phyloP scores from a whole-genome alignment of 2,888 invertebrate species.

The Plebejus anna region DNA sequence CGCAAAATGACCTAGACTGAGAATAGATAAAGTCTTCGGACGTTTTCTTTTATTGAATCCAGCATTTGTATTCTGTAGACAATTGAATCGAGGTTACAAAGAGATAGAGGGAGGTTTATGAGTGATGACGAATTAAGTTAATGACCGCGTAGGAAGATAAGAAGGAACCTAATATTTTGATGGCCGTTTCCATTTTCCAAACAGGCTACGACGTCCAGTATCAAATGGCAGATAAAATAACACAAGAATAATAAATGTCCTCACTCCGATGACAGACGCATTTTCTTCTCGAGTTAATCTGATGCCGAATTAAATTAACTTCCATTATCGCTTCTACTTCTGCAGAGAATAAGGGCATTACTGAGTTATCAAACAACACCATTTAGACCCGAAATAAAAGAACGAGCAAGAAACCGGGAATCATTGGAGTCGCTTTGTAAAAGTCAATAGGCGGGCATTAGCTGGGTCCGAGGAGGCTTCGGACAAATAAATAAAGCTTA shows the following conservation, averaged over 20 bases:
- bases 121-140: constrained; percentile 1
- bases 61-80: constrained; percentile 5
- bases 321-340: not conserved
- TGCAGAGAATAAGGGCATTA: constrained; percentile 1
- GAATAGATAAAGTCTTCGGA: not conserved
- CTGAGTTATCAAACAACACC: not conserved
- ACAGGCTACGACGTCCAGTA: not conserved
- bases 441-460: constrained; percentile 30
- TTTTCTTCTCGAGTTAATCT: not conserved
- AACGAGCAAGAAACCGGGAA: not conserved
- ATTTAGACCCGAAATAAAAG: constrained; percentile 14
- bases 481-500: constrained; percentile 27
- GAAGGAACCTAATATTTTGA: not conserved
- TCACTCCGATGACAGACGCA: not conserved
- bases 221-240: not conserved
- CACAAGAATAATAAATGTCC: not conserved
- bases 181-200: not conserved
- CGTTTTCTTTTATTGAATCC: not conserved
- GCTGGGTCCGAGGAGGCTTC: constrained; percentile 23
- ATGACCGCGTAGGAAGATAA: not conserved
- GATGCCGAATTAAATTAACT: not conserved
- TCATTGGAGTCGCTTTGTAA: constrained; percentile 28
- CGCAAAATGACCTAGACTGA: constrained; percentile 1
- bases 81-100: not conserved
- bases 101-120: not conserved